These are phyloP conservation scores for Furnarius figulus DNA, from an alignment of 2,113 vertebrate genomes.

Conservation along the genomic window DNA sequence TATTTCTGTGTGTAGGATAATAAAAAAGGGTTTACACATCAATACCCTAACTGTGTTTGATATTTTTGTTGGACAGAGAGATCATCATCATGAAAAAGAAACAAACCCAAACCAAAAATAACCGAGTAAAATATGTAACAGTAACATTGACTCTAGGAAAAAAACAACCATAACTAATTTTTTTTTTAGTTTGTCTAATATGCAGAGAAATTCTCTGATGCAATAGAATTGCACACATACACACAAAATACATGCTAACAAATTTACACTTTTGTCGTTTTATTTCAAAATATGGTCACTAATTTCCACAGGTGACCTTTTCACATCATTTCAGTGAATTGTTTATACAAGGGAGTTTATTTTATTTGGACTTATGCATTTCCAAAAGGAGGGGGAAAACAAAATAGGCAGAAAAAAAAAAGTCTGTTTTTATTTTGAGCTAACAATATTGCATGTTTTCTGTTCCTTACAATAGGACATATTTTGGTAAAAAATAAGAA, in stretches of 20 bases:
- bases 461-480: background rate
- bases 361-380: background rate
- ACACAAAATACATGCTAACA: background rate
- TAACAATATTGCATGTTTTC: background rate
- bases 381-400: background rate
- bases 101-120: background rate
- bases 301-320: background rate
- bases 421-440: background rate
- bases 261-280: rapidly evolving
- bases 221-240: background rate
- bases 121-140: background rate
- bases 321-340: background rate
- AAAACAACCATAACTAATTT: background rate
- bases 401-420: background rate
- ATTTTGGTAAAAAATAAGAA: background rate
- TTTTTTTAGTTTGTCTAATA: background rate
- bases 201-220: background rate
- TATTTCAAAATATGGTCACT: background rate
- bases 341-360: background rate
- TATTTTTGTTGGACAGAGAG: background rate
- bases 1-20: background rate
- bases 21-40: background rate
- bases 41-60: background rate
- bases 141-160: background rate
- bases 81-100: background rate